These are phyloP conservation scores for Myiagra hebetior DNA, from an alignment of 2,113 vertebrate species.

Conservation along the genomic window DNA sequence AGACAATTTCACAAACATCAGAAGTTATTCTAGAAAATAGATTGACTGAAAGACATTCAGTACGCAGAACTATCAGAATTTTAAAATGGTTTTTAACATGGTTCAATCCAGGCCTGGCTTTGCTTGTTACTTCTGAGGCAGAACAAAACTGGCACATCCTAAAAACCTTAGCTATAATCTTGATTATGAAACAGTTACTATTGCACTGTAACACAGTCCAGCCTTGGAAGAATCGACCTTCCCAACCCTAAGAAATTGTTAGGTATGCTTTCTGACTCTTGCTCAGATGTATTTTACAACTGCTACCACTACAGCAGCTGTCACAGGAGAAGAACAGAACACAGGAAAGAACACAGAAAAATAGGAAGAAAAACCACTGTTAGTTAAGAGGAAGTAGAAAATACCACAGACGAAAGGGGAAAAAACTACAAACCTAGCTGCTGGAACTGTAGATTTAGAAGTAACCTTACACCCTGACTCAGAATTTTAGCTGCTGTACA, in stretches of 20 bases:
- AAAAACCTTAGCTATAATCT: background rate
- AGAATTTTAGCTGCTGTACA: background rate
- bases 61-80: background rate
- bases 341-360: background rate
- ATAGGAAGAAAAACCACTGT: background rate
- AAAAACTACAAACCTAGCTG: background rate
- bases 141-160: background rate
- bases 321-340: background rate
- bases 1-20: background rate
- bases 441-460: background rate
- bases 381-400: constrained; percentile 1
- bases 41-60: background rate
- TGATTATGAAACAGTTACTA: background rate
- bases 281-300: background rate
- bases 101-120: background rate
- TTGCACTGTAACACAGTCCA: background rate
- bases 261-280: background rate
- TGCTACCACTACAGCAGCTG: background rate
- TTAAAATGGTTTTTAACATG: background rate
- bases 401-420: background rate
- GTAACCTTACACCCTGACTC: background rate
- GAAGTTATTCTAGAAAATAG: background rate
- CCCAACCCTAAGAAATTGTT: background rate
- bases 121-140: background rate
- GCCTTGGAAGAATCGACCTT: background rate